Evolutionary conservation across 1,140 invertebrate species (phyloP).

Genomic region (Zaprionus tsacasi): DNA sequence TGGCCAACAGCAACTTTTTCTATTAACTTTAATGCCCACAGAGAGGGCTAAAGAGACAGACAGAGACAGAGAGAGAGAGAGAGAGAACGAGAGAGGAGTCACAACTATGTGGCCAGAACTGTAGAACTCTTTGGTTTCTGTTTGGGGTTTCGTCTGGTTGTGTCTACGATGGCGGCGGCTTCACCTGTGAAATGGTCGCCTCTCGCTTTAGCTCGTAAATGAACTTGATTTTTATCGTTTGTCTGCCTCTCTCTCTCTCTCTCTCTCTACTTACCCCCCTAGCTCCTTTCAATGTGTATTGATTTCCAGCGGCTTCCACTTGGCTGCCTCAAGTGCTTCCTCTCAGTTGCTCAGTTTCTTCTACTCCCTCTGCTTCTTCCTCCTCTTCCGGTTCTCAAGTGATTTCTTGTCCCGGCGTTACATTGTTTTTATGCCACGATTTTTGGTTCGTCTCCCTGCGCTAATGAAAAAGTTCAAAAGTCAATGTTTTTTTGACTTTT

Average conservation of each 20-base stretch:
- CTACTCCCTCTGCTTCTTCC: neutral
- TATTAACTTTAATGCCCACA: conserved; percentile 80
- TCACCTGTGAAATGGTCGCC: conserved; percentile 53
- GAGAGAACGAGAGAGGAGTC: conserved; percentile 34
- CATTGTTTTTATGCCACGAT: conserved; percentile 59
- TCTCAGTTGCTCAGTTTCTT: neutral
- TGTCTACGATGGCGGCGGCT: conserved; percentile 16
- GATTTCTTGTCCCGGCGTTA: conserved; percentile 46
- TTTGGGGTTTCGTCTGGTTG: conserved; percentile 28
- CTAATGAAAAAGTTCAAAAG: conserved; percentile 68
- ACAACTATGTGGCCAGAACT: conserved; percentile 53
- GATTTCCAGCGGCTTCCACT: conserved; percentile 74
- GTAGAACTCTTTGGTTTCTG: conserved; percentile 21
- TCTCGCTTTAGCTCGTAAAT: conserved; percentile 69
- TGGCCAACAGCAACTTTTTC: conserved; percentile 82
- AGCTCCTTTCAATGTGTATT: conserved; percentile 50
- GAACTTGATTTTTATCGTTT: conserved; percentile 82
- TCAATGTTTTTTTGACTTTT: conserved; percentile 57
- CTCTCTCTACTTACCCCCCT: neutral
- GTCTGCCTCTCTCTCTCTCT: conserved; percentile 15
- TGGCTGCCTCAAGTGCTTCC: conserved; percentile 54
- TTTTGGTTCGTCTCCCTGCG: conserved; percentile 44
- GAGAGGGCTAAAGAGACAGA: neutral
- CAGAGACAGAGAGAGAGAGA: neutral
- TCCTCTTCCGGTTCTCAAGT: conserved; percentile 50